phyloP scores from a whole-genome alignment of 2,797 vertebrate genomes.

The Erithacus rubecula region DNA sequence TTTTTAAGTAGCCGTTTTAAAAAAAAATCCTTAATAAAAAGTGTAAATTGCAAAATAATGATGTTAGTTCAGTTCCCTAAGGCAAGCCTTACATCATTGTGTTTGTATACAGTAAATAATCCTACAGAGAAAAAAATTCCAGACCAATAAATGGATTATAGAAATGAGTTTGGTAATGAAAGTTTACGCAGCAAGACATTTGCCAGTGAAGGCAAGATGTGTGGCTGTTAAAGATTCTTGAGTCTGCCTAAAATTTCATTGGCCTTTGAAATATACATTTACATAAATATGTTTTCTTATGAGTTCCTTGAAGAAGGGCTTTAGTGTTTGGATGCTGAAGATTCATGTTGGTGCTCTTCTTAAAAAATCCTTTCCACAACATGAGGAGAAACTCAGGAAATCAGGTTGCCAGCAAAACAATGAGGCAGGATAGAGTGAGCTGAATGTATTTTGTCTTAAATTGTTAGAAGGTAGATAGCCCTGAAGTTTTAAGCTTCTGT shows the following conservation, averaged over 20 bases:
- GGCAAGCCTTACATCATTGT: not conserved
- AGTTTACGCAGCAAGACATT: not conserved
- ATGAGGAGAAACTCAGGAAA: not conserved
- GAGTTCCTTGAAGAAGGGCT: not conserved
- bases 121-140: not conserved
- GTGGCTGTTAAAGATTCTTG: not conserved
- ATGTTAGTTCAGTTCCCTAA: not conserved
- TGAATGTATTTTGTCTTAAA: not conserved
- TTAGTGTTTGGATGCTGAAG: not conserved
- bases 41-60: not conserved
- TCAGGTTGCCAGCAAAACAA: not conserved
- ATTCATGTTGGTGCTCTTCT: not conserved
- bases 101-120: slow-evolving; percentile 18
- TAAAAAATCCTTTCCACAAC: not conserved
- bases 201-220: not conserved
- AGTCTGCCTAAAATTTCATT: slow-evolving; percentile 15
- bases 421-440: not conserved
- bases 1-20: not conserved
- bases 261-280: slow-evolving; percentile 16
- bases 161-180: slow-evolving; percentile 4
- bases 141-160: not conserved
- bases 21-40: slow-evolving; percentile 3
- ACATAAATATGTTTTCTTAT: not conserved
- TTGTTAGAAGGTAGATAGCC: not conserved
- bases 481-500: not conserved